Base-by-base conservation (phyloP, 92 coral and sea anemone genomes). In the Umimayanthus chanpuru region DNA sequence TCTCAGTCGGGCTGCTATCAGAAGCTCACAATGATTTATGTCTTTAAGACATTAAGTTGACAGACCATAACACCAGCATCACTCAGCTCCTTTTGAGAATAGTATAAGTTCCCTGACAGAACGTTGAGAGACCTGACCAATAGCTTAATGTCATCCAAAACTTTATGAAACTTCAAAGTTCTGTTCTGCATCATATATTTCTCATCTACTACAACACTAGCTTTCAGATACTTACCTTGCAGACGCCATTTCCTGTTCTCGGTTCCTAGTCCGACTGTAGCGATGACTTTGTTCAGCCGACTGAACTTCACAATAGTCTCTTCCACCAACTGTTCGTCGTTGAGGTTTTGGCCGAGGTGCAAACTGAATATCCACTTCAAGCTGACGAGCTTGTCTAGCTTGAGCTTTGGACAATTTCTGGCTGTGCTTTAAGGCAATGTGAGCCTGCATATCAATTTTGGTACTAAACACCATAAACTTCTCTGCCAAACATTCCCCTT, bases 371-470 rank as follows among this genome's bases (percentile, higher is more conserved):
- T 95, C 96, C 56, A 97, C 91, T 70, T 97, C 98, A 85, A 97
- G 80, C 88, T 97, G 99, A 41, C 99, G 93, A 76, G 92, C 94
- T 86, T 97, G 99, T 39, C 98, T 91, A 0, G 95, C 98, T 85
- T 97, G 96, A 32, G 99, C 98, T 80, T 97, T 97, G 58, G 96
- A 88, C 75, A 97, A 74, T 72, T 92, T 95, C 38, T 91, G 91
- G 23, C 93, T 66, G 56, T 97, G 99, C 83, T 94, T 94, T 53
- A 85, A 87, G 0, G 98, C 96, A 73, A 88, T 89, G 68, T 97
- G 99, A 49, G 98, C 98, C 80, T 97, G 99, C 58, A 92, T 82
- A 77, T 97, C 99, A 84, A 97, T 93, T 70, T 97, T 97, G 23
- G 94, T 82, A n/a, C 99, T 92, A 82, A 95, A 97, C 58, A 95